Evolutionary conservation across 2,113 vertebrate genomes (phyloP).

Genomic region (Tyrannus savana): DNA sequence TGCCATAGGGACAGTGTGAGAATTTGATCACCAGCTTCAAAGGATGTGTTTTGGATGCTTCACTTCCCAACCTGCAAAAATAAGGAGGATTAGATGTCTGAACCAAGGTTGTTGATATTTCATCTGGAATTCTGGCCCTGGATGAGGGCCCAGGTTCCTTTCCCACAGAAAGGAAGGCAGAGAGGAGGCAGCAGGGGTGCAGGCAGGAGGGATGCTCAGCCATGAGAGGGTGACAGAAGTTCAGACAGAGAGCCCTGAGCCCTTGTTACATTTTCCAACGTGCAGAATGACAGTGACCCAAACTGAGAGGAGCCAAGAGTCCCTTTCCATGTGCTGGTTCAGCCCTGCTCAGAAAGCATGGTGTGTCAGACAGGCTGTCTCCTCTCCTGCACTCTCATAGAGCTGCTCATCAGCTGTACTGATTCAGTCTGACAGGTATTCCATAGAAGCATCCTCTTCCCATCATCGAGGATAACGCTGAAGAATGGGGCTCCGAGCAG

Average conservation of each 20-base stretch:
- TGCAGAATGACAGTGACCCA: background rate
- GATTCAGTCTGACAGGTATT: background rate
- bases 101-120: background rate
- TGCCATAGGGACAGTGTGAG: fast-evolving
- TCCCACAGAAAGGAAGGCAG: background rate
- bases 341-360: background rate
- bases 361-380: background rate
- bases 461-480: background rate
- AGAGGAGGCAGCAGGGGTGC: background rate
- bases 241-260: fast-evolving
- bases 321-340: background rate
- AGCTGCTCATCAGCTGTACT: background rate
- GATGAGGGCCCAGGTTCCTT: background rate
- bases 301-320: background rate
- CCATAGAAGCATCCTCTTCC: background rate
- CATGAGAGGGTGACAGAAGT: fast-evolving
- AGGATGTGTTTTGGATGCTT: fast-evolving
- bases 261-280: fast-evolving
- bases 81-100: background rate
- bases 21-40: fast-evolving
- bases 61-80: fast-evolving
- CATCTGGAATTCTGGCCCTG: background rate
- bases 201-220: background rate
- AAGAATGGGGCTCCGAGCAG: constrained; percentile 3
- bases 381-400: background rate